A percentile compares a stretch with the other conserved stretches of the same genome.
Evolutionary conservation across 2,797 vertebrate species (phyloP).

Genomic region (Rhynchonycteris naso): DNA sequence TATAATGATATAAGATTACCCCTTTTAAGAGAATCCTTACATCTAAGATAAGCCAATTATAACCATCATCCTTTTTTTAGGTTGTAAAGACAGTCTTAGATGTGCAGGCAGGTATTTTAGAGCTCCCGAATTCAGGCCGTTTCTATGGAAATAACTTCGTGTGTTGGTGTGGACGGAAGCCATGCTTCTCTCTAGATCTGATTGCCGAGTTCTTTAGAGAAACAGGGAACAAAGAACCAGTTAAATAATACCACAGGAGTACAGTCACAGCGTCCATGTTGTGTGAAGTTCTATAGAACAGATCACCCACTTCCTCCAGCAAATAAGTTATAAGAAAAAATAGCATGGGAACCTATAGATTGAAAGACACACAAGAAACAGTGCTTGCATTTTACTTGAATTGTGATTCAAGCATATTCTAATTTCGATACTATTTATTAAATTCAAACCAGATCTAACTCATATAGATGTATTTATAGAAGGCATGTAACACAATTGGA

Average conservation of each 20-base stretch:
- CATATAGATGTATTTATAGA: background rate
- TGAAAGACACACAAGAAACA: background rate
- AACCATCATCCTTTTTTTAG: background rate
- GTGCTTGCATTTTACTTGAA: background rate
- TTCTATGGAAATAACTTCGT: background rate
- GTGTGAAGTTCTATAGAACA: background rate
- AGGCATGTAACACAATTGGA: background rate
- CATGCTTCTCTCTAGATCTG: background rate
- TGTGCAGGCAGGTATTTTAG: background rate
- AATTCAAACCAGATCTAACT: slow-evolving; percentile 35
- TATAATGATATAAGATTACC: background rate
- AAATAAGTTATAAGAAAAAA: background rate
- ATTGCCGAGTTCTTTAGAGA: background rate
- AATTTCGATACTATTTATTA: slow-evolving; percentile 37
- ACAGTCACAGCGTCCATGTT: too few species aligned
- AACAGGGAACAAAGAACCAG: background rate
- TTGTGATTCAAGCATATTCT: background rate
- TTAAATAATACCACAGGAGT: background rate
- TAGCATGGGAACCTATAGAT: background rate
- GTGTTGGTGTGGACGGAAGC: background rate
- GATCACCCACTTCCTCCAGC: background rate
- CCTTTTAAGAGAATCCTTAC: background rate
- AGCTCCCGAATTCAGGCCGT: background rate
- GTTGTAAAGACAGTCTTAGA: background rate
- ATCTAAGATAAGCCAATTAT: background rate